Evolutionary conservation across 2,113 vertebrate genomes (phyloP).

Genomic region (Thalassoma bifasciatum): DNA sequence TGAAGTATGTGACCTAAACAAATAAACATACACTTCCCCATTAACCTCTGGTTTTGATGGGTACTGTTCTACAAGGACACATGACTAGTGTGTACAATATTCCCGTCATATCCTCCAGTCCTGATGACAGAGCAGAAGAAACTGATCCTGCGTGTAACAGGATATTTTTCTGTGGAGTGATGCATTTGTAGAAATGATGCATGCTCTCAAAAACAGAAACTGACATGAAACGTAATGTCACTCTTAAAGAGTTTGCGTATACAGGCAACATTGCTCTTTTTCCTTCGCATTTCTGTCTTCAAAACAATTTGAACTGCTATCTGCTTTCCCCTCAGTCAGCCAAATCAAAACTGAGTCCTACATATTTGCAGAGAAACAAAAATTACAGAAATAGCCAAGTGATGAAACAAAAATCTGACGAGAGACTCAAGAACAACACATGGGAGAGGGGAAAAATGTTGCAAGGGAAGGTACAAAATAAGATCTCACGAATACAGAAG

Average conservation of each 20-base stretch:
- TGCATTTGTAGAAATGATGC: constrained; percentile 2
- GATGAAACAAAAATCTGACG: constrained; percentile 21
- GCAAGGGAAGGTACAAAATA: constrained; percentile 19
- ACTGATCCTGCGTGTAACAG: constrained; percentile 34
- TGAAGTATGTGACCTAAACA: constrained; percentile 8
- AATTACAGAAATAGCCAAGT: constrained; percentile 21
- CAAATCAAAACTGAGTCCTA: constrained; percentile 22
- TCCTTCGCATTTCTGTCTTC: background rate
- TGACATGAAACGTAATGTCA: background rate
- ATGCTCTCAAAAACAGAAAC: constrained; percentile 13
- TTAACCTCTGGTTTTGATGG: constrained; percentile 21
- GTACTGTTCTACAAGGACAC: constrained; percentile 8
- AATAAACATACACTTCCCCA: constrained; percentile 13
- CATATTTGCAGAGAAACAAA: constrained; percentile 5
- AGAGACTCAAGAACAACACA: constrained; percentile 53
- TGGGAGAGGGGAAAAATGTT: constrained; percentile 41
- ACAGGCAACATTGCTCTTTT: no score
- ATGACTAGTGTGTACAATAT: background rate
- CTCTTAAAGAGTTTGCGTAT: background rate
- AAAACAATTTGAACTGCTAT: background rate
- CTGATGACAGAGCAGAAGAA: constrained; percentile 21
- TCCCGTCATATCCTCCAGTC: constrained; percentile 26
- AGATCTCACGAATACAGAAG: constrained; percentile 37
- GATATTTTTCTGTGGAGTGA: constrained; percentile 20
- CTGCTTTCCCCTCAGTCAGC: background rate